Evolutionary conservation across 2,888 invertebrate species (phyloP).

Genomic region (Xanthia togata): DNA sequence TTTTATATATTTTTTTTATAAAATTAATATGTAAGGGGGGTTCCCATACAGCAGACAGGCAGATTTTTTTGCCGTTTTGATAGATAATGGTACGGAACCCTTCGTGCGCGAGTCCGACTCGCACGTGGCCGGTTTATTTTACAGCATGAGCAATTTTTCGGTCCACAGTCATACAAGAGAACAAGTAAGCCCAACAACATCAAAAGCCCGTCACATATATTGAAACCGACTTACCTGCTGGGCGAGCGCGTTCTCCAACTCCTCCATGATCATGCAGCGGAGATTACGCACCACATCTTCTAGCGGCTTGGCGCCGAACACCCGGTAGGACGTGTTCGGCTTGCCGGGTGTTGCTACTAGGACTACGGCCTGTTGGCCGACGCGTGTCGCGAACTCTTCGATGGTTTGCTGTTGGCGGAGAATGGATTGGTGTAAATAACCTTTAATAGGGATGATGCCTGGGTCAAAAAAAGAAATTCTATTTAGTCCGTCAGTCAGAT

Average conservation of each 20-base stretch:
- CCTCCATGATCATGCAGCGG: conserved; percentile 97
- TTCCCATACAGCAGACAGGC: too few species aligned
- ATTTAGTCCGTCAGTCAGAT: too few species aligned
- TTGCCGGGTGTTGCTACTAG: conserved; percentile 99
- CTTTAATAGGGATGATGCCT: too few species aligned
- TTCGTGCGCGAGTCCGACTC: too few species aligned
- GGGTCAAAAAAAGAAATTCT: too few species aligned
- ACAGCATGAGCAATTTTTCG: background rate
- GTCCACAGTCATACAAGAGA: too few species aligned
- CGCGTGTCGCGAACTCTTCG: conserved; percentile 98
- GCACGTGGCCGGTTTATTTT: too few species aligned
- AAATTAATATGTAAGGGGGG: too few species aligned
- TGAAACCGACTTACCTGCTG: conserved; percentile 92
- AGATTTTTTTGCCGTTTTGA: too few species aligned
- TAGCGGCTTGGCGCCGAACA: conserved; percentile 98
- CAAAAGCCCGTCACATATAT: background rate
- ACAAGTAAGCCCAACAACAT: background rate
- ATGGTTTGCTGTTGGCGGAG: conserved; percentile 93
- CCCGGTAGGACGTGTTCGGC: conserved; percentile 98
- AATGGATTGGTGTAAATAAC: background rate
- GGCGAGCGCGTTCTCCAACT: conserved; percentile 97
- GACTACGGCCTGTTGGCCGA: conserved; percentile 99
- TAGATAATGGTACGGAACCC: too few species aligned
- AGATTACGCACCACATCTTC: conserved; percentile 98
- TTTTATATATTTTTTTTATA: too few species aligned